Percentiles rank a stretch among this genome's conserved stretches.
phyloP scores from a whole-genome alignment of 2,113 vertebrate genomes.

The Orcinus orca region DNA sequence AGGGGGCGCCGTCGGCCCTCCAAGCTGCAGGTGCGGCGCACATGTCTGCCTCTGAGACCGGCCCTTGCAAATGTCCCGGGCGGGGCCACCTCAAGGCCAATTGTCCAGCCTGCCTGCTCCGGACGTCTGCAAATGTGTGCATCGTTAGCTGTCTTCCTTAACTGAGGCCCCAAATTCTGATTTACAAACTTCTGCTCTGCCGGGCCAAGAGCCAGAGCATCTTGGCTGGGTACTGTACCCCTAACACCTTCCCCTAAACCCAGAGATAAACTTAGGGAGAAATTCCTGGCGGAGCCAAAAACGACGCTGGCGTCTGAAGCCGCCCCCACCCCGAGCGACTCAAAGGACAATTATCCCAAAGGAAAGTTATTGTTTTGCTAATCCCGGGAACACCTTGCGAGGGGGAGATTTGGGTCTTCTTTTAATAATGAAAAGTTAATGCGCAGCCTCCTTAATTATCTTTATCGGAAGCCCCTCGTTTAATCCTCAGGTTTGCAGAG shows the following conservation, averaged over 20 bases:
- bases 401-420: conserved; percentile 87
- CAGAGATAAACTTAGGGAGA: conserved; percentile 24
- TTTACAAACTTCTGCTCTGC: neutral
- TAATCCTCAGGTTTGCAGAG: conserved; percentile 83
- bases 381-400: conserved; percentile 87
- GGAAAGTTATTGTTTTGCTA: conserved; percentile 90
- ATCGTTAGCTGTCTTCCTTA: neutral
- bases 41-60: neutral
- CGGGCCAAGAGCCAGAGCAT: neutral
- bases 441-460: conserved; percentile 86
- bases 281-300: conserved; percentile 39
- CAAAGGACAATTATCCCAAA: conserved; percentile 86
- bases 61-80: rapidly evolving
- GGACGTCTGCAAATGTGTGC: neutral
- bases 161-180: neutral
- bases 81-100: neutral
- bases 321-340: conserved; percentile 61
- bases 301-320: conserved; percentile 57
- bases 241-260: neutral
- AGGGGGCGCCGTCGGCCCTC: rapidly evolving
- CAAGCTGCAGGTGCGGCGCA: rapidly evolving
- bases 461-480: conserved; percentile 83
- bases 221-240: too few species aligned
- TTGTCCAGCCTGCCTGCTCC: too few species aligned
- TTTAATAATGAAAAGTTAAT: conserved; percentile 89